Base-by-base conservation (phyloP, 2,113 vertebrate genomes). In the Sapajus apella region DNA sequence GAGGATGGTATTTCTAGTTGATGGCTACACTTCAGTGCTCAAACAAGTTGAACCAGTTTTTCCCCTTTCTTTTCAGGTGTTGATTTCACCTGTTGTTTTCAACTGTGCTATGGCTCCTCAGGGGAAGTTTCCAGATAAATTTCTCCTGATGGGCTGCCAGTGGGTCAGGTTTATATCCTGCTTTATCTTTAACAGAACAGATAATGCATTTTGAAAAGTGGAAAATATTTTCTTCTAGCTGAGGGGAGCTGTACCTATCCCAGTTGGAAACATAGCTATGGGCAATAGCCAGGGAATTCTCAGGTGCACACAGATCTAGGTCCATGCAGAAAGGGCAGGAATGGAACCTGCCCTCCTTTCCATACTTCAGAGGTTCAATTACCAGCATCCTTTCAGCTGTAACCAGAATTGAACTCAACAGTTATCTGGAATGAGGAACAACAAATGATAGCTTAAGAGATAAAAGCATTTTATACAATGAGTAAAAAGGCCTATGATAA, bases 141-240 rank as follows among this genome's bases (percentile, higher is more conserved):
- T 94, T 95, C 92, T 96, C 80, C 73, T 76, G 70, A 92, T 76
- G 83, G 30, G 35, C 35, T 93, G 83, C 95, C 92, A 68, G 37
- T 50, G 50, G 90, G 43, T 95, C 83, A 92, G 75, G 37, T 84
- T 96, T 95, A 93, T 64, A 81, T 37, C 37, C 84, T 91, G 76
- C 27, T 64, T 97, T 94, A 97, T 96, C 95, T 97, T 4, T 40
- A 76, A 43, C 35, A 97, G 87, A 87, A 95, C 11, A 92, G 93
- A 96, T 90, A 95, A 95, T 64, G 45, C 79, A 21, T 86, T 76
- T 87, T 89, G 68, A 56, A 47, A 95, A 96, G 61, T 84, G 50
- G 76, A 91, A 97, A 86, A 64, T 93, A 87, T 93, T 76, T 94
- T 56, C 93, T 58, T 95, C 66, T 93, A 92, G 75, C 45, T 93